These are phyloP conservation scores for Helostoma temminkii DNA, from an alignment of 2,797 vertebrate genomes.

Conservation along the genomic window DNA sequence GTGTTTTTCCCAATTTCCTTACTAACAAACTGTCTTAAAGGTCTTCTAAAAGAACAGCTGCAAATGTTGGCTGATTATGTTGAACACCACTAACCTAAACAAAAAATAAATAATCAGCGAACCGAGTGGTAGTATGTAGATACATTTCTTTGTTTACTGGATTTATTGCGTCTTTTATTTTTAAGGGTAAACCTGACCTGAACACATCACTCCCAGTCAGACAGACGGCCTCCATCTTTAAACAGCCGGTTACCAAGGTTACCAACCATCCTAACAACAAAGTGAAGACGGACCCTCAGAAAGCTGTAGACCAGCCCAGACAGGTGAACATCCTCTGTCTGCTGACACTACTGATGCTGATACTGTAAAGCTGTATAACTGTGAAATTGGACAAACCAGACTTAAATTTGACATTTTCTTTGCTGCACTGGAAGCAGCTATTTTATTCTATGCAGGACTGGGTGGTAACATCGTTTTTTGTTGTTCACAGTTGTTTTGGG, in stretches of 20 bases:
- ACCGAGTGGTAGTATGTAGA: no score
- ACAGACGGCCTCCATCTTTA: conserved; percentile 98
- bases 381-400: conserved; percentile 12
- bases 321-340: conserved; percentile 84
- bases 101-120: no score
- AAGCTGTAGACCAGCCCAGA: conserved; percentile 96
- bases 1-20: no score
- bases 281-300: conserved; percentile 99
- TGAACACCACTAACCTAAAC: no score
- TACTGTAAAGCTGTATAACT: not conserved
- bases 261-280: conserved; percentile 99
- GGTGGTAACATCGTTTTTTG: conserved; percentile 3
- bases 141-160: not conserved
- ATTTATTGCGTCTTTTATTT: not conserved
- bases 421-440: not conserved
- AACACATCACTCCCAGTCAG: conserved; percentile 97
- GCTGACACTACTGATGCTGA: not conserved
- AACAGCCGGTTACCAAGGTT: conserved; percentile 98
- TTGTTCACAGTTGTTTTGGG: conserved; percentile 93
- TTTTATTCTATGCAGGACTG: not conserved
- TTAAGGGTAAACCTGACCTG: conserved; percentile 95
- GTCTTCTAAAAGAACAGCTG: no score
- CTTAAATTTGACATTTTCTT: not conserved
- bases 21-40: no score
- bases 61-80: no score